Conservation (phyloP, 2,113 vertebrate species). For the Microcebus griseorufus region DNA sequence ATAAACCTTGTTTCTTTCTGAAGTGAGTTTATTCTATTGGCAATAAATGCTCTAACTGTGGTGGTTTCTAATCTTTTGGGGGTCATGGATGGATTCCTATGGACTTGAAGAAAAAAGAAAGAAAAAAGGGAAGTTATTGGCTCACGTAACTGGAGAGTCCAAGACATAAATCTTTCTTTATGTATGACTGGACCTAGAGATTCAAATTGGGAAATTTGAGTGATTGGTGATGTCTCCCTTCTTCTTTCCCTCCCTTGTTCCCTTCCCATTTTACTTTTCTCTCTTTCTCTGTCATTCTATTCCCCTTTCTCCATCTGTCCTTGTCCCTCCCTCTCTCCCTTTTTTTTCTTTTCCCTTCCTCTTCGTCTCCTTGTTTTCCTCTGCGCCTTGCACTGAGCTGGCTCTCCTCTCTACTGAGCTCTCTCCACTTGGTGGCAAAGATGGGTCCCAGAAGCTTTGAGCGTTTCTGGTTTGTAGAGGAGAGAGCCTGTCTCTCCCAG, state of each 20-base stretch:
- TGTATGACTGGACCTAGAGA: neutral
- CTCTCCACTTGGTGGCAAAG: neutral
- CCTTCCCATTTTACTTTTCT: too few relatives aligned
- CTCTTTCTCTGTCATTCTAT: neutral
- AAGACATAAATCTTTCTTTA: neutral
- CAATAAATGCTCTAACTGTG: slow-evolving; percentile 10
- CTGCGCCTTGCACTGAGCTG: neutral
- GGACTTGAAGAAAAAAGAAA: neutral
- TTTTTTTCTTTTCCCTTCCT: neutral
- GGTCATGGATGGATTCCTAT: slow-evolving; percentile 49
- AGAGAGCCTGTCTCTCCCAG: neutral
- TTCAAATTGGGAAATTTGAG: neutral
- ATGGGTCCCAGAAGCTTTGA: neutral
- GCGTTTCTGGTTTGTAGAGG: neutral
- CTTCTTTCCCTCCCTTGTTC: neutral
- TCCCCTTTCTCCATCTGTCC: neutral
- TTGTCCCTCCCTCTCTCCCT: too few relatives aligned
- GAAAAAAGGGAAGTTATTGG: neutral
- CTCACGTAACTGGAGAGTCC: neutral
- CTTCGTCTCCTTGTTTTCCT: neutral
- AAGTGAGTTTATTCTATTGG: slow-evolving; percentile 72
- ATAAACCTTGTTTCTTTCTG: slow-evolving; percentile 95
- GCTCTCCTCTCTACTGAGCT: neutral
- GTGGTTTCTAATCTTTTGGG: slow-evolving; percentile 44
- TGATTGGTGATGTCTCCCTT: neutral